phyloP scores from a whole-genome alignment of 2,888 invertebrate species.

The Halocaridina rubra region DNA sequence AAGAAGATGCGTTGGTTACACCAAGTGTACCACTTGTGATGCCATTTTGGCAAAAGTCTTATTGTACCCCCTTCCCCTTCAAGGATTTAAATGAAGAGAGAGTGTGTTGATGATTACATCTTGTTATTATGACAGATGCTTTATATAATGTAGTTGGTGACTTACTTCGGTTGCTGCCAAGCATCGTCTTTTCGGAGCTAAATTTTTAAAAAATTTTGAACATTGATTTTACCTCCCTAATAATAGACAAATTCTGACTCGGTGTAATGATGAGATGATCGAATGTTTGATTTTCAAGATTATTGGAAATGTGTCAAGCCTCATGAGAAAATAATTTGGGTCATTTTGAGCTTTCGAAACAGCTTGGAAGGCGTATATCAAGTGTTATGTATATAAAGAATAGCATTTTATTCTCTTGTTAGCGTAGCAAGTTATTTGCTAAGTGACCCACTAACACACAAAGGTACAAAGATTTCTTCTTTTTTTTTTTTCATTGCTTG shows the following conservation, averaged over 20 bases:
- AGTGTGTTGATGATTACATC: neutral
- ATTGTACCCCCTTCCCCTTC: neutral
- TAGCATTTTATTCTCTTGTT: neutral
- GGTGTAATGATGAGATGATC: constrained; percentile 1
- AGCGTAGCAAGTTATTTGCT: neutral
- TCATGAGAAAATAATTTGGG: neutral
- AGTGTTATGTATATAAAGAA: neutral
- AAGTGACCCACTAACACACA: constrained; percentile 33
- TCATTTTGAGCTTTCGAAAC: neutral
- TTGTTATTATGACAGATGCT: neutral
- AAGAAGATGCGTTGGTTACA: neutral
- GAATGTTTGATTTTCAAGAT: neutral
- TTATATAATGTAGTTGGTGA: neutral
- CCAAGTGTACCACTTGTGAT: neutral
- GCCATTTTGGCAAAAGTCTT: neutral
- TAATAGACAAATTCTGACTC: constrained; percentile 15
- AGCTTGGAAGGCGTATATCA: neutral
- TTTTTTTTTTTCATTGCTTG: too few relatives aligned
- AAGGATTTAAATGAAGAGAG: neutral
- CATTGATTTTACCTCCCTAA: constrained; percentile 17
- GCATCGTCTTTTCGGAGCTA: neutral
- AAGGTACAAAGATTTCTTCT: constrained; percentile 45
- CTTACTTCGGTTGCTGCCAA: neutral
- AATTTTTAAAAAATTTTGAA: neutral
- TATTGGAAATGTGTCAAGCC: neutral